Evolutionary conservation across 2,888 invertebrate genomes (phyloP).

Genomic region (Metalampra italica): DNA sequence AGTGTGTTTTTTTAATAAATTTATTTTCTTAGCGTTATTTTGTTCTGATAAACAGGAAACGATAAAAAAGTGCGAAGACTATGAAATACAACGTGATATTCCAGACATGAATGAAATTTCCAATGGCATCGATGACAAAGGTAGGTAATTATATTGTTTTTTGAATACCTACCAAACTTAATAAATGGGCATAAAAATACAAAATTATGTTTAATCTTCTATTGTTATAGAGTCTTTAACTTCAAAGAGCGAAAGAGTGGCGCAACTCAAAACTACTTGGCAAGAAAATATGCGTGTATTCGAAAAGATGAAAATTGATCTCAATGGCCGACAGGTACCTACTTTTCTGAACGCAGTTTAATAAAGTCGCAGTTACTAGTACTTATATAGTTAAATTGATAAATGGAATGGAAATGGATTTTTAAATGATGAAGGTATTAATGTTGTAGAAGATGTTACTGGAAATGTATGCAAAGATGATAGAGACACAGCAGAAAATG

Average conservation of each 20-base stretch:
- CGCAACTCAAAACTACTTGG: constrained; percentile 43
- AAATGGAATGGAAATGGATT: too few relatives aligned
- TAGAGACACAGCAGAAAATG: constrained; percentile 45
- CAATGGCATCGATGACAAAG: constrained; percentile 24
- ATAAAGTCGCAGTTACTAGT: not conserved
- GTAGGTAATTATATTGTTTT: constrained; percentile 23
- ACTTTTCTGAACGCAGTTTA: too few relatives aligned
- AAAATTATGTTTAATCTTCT: not conserved
- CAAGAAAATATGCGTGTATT: constrained; percentile 48
- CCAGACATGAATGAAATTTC: constrained; percentile 16
- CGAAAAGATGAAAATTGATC: constrained; percentile 53
- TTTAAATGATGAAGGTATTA: not conserved
- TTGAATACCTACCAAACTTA: not conserved
- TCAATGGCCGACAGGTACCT: constrained; percentile 56
- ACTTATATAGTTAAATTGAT: too few relatives aligned
- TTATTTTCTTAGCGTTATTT: too few relatives aligned
- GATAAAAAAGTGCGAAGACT: constrained; percentile 43
- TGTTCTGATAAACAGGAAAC: constrained; percentile 36
- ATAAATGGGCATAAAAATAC: not conserved
- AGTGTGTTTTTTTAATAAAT: too few relatives aligned
- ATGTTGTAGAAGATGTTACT: constrained; percentile 44
- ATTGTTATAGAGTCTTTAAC: constrained; percentile 35
- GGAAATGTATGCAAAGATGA: constrained; percentile 46
- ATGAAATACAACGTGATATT: constrained; percentile 30
- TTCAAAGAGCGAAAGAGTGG: constrained; percentile 31